phyloP scores from a whole-genome alignment of 2,888 invertebrate species.

The Cephus runcator region DNA sequence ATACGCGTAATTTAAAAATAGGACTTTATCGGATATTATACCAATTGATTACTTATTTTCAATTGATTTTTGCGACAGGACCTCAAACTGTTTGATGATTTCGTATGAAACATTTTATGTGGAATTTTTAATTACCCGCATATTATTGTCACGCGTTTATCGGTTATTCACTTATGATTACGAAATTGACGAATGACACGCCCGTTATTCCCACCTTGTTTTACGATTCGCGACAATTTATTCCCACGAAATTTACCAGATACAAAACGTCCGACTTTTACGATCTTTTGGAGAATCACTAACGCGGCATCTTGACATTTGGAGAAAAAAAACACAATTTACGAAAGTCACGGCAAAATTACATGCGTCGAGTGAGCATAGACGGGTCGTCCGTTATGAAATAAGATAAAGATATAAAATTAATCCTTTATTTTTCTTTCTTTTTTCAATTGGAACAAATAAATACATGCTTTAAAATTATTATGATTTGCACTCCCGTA shows the following conservation, averaged over 20 bases:
- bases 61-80: constrained; percentile 5
- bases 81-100: constrained; percentile 3
- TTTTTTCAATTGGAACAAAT: neutral
- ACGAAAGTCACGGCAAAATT: neutral
- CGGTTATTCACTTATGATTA: neutral
- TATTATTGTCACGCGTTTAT: constrained; percentile 2
- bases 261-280: neutral
- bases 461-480: neutral
- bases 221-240: neutral
- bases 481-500: neutral
- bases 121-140: constrained; percentile 28
- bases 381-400: neutral
- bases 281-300: constrained; percentile 20
- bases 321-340: constrained; percentile 13
- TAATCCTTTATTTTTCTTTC: neutral
- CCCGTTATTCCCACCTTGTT: neutral
- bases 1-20: neutral
- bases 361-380: neutral
- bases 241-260: neutral
- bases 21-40: neutral
- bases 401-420: neutral
- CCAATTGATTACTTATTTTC: constrained; percentile 7
- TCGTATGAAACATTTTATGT: constrained; percentile 22
- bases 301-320: constrained; percentile 26
- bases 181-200: neutral